Conservation (phyloP, 2,888 invertebrate genomes). For the Diplazon laetatorius region DNA sequence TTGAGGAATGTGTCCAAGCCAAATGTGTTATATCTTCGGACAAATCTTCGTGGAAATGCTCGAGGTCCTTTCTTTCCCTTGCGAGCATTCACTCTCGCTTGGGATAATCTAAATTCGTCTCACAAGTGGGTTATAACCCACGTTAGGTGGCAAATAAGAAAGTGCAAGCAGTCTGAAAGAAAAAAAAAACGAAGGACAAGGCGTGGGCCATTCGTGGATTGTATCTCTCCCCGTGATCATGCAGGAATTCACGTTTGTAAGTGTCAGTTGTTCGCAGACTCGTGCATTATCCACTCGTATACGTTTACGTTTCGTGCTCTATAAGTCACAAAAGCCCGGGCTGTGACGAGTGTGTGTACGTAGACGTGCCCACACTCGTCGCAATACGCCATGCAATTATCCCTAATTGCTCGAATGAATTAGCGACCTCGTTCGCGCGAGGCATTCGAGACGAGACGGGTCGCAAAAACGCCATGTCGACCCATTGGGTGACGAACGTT, state of each 20-base stretch:
- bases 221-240: slow-evolving; percentile 37
- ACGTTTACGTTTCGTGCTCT: neutral
- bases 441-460: slow-evolving; percentile 56
- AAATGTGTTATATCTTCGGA: neutral
- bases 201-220: slow-evolving; percentile 53
- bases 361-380: slow-evolving; percentile 49
- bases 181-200: slow-evolving; percentile 12
- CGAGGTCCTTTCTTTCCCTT: slow-evolving; percentile 31
- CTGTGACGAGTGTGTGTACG: slow-evolving; percentile 24
- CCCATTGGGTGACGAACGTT: slow-evolving; percentile 7
- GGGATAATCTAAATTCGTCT: slow-evolving; percentile 43
- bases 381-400: slow-evolving; percentile 71
- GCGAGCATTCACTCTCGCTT: slow-evolving; percentile 15
- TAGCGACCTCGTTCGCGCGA: slow-evolving; percentile 68
- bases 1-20: no score
- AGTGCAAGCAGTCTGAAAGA: slow-evolving; percentile 23
- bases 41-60: no score
- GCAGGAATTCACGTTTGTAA: neutral
- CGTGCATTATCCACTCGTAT: neutral
- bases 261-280: neutral
- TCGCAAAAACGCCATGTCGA: slow-evolving; percentile 2
- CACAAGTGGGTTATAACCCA: slow-evolving; percentile 19
- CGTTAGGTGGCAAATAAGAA: slow-evolving; percentile 33
- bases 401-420: slow-evolving; percentile 73
- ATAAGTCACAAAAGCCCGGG: slow-evolving; percentile 38